Evolutionary conservation across 2,888 invertebrate species (phyloP), one percentile per base, ranked within the genome.

Genomic region (Phortica magna): DNA sequence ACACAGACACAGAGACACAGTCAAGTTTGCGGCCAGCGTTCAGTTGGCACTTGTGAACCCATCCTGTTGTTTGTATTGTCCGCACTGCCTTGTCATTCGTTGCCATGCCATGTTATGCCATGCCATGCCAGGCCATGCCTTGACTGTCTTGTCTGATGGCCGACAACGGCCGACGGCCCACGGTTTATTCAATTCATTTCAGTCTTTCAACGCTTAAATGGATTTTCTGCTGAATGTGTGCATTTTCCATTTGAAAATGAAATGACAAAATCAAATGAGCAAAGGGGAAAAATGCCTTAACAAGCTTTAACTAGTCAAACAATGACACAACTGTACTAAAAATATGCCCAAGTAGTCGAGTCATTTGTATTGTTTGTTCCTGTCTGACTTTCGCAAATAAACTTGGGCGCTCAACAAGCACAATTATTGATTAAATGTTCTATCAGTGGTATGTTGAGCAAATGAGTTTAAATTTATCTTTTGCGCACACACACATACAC

Each of bases 141-240:
- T 31, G 31, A 31, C 31, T 31, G 31, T 31, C 31, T 31, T 31
- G 31, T 31, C 53, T 53, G 53, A 3, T 53, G 53, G 12, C 53
- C 53, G 31, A 31, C 31, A 53, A 53, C 53, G 53, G 19, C 17
- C 22, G 31, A 12, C 22, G 61, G 12, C 61, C 61, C 7, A 17
- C 22, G 61, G 12, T 61, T 61, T 22, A 61, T 61, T 61, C 22
- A 61, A 61, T 61, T 61, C 61, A 61, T 61, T 61, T 22, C 61
- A 61, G 61, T 12, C 17, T 61, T 61, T 61, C 19, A 22, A 22
- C 22, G 61, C 22, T 31, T 61, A 22, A 61, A 61, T 61, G 61
- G 61, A 61, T 61, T 17, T 22, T 61, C 22, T 17, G 61, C 61
- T 61, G 61, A 55, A 22, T 61, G 61, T 61, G 17, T 22, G 61